Conservation (phyloP, 2,113 vertebrate genomes). For the Nycticryphes semicollaris region DNA sequence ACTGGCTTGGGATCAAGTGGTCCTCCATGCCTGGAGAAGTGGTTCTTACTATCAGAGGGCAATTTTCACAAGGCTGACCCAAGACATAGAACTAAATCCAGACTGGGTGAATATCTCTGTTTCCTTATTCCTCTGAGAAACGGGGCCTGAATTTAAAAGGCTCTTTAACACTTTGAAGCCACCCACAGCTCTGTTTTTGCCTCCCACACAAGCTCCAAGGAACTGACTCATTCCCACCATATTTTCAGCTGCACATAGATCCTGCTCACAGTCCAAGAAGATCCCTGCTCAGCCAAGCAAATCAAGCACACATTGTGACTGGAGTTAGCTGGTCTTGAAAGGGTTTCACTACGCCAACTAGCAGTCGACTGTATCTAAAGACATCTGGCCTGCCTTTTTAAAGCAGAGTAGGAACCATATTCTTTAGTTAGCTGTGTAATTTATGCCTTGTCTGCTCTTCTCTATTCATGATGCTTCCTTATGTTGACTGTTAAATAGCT, state of each 20-base stretch:
- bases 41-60: not conserved
- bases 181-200: slow-evolving; percentile 50
- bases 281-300: not conserved
- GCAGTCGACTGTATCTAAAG: not conserved
- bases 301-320: slow-evolving; percentile 25
- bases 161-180: slow-evolving; percentile 59
- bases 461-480: not conserved
- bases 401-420: not conserved
- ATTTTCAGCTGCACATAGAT: slow-evolving; percentile 40
- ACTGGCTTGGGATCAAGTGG: not conserved
- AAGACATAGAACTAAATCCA: not conserved
- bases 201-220: slow-evolving; percentile 62
- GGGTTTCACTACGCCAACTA: not conserved
- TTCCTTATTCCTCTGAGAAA: slow-evolving; percentile 49
- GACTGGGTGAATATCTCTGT: not conserved
- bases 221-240: slow-evolving; percentile 61
- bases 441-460: not conserved
- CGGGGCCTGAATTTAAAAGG: slow-evolving; percentile 35
- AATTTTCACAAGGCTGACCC: slow-evolving; percentile 35
- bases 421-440: not conserved
- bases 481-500: slow-evolving; percentile 19
- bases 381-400: slow-evolving; percentile 60
- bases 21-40: not conserved
- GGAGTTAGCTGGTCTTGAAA: slow-evolving; percentile 21
- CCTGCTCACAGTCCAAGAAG: slow-evolving; percentile 15